Evolutionary conservation across 2,888 invertebrate species (phyloP), one percentile per base, ranked within the genome.

Genomic region (Neuroscelio doddi): DNA sequence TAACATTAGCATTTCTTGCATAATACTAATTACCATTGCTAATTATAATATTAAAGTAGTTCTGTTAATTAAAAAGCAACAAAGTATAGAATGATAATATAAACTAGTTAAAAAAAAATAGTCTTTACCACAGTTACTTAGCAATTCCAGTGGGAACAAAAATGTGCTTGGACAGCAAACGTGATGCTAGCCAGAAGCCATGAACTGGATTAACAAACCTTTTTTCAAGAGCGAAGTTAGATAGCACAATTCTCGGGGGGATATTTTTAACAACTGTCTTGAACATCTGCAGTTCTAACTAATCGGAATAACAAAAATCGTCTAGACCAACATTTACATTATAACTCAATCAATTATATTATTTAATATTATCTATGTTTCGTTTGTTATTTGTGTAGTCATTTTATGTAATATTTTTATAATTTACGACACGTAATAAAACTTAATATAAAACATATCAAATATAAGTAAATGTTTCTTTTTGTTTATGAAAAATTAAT

Each of bases 151-250:
- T 10, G 41, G 41, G 41, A 21, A 24, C n/a, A 12, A 10, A 12
- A 41, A 24, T 41, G 41, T 41, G 41, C 41, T 41, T 26, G 24
- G 41, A 24, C 24, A 26, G 41, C 41, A 21, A 41, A 41, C 41
- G 24, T 24, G 38, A 38, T 38, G 16, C 8, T 38, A n/a, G 38
- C 38, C 38, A 38, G 15, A 38, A 38, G 38, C 38, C 38, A 16
- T 38, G 41, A 41, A 26, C 41, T 24, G 24, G 24, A 41, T 41
- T 38, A 38, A 38, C 15, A 38, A 38, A 15, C 38, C 12, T 38
- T 41, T 41, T 41, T 41, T 41, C 41, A 41, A 24, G 24, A 41
- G 24, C 41, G 26, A 5, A 41, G 41, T n/a, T 17, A 39, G 21
- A 24, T 12, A 41, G 26, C 38, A 17, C 17, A 17, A 16, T 17